Conservation (phyloP, 1,140 invertebrate species). For the Drosophila asahinai region DNA sequence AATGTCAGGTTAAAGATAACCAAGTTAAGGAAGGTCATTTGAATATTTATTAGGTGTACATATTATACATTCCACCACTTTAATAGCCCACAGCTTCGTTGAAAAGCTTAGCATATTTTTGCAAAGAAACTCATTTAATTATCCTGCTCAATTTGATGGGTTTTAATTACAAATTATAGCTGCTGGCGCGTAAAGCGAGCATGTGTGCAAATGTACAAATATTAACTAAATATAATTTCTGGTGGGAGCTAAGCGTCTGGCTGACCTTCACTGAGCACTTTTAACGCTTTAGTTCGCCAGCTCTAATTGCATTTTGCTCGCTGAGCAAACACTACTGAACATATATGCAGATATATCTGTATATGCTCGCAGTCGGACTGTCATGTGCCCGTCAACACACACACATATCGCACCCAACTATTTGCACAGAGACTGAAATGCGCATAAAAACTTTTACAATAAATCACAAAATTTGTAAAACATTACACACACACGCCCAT, state of each 20-base stretch:
- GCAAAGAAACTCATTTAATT: slow-evolving; percentile 21
- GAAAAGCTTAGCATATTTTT: slow-evolving; percentile 18
- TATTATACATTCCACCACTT: neutral
- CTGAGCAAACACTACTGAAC: slow-evolving; percentile 13
- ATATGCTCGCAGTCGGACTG: slow-evolving; percentile 28
- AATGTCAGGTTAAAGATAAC: neutral
- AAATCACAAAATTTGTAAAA: slow-evolving; percentile 61
- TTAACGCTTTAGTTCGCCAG: slow-evolving; percentile 12
- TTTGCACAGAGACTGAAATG: slow-evolving; percentile 51
- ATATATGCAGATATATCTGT: slow-evolving; percentile 5
- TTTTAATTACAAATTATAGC: slow-evolving; percentile 31
- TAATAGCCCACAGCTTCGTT: neutral
- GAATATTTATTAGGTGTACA: neutral
- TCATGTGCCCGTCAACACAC: slow-evolving; percentile 36
- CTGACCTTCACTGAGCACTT: slow-evolving; percentile 13
- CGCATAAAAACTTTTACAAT: slow-evolving; percentile 54
- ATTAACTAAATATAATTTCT: slow-evolving; percentile 21
- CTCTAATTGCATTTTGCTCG: slow-evolving; percentile 47
- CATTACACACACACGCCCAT: slow-evolving; percentile 46
- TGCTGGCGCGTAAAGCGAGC: slow-evolving; percentile 7
- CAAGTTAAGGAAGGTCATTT: neutral
- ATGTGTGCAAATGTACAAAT: slow-evolving; percentile 2
- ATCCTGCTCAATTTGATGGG: slow-evolving; percentile 22
- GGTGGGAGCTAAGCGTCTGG: neutral
- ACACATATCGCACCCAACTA: slow-evolving; percentile 45